A percentile compares a stretch with the other conserved stretches of the same genome.
These are phyloP conservation scores for Sphenopsis melanotis DNA, from an alignment of 2,797 vertebrate genomes.

Conservation along the genomic window DNA sequence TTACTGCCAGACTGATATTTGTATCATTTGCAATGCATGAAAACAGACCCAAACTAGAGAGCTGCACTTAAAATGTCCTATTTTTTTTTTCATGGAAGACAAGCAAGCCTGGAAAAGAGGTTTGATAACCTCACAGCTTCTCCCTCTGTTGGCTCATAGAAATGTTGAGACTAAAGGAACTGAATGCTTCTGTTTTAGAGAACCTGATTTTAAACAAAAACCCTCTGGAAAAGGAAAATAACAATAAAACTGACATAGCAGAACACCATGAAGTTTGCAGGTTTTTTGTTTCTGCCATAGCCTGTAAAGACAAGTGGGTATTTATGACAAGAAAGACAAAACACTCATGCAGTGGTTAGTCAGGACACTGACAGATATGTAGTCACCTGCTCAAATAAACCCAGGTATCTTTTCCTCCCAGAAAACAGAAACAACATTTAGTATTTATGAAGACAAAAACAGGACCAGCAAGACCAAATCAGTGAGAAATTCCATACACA, in stretches of 20 bases:
- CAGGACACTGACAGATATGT: conserved; percentile 16
- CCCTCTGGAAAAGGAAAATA: neutral
- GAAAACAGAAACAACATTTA: neutral
- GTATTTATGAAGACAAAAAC: conserved; percentile 11
- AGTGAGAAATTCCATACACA: neutral
- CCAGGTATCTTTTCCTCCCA: neutral
- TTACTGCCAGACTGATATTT: neutral
- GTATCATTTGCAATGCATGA: neutral
- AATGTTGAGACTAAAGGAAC: neutral
- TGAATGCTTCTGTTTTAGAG: neutral
- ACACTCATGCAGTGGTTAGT: neutral
- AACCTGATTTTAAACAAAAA: neutral
- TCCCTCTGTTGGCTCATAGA: neutral
- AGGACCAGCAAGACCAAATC: neutral
- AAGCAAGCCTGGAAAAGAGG: neutral
- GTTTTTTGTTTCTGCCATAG: neutral
- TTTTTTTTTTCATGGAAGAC: neutral
- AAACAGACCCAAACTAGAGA: neutral
- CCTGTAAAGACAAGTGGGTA: neutral
- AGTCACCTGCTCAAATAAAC: conserved; percentile 3
- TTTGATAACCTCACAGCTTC: neutral
- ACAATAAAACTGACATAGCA: neutral
- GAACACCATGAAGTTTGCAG: neutral
- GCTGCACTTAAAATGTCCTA: neutral
- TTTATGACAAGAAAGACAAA: conserved; percentile 2